Percentiles rank a stretch among this genome's conserved stretches.
These are phyloP conservation scores for Heliconius eleuchia DNA, from an alignment of 1,140 invertebrate genomes.

Conservation along the genomic window DNA sequence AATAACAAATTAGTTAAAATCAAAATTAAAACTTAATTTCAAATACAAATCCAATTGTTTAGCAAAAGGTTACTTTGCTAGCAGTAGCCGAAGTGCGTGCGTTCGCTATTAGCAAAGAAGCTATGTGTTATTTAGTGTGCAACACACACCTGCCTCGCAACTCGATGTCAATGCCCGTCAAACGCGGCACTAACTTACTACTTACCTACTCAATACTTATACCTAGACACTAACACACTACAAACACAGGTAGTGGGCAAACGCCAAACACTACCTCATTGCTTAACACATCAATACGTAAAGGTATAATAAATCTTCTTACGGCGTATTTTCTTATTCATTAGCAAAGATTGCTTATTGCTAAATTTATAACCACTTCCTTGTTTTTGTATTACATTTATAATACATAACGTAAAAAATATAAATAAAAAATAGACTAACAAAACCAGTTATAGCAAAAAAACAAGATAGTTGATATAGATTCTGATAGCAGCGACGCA, in stretches of 20 bases:
- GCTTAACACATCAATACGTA: constrained; percentile 19
- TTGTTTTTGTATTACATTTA: not conserved
- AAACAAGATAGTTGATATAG: not conserved
- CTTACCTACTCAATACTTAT: constrained; percentile 40
- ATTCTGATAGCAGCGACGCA: not conserved
- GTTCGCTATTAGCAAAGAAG: constrained; percentile 56
- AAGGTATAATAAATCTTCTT: constrained; percentile 18
- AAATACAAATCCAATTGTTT: constrained; percentile 1
- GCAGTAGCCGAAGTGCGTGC: constrained; percentile 42
- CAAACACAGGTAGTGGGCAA: constrained; percentile 53
- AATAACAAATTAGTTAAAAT: not conserved
- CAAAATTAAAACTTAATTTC: not conserved
- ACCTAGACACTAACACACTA: constrained; percentile 49
- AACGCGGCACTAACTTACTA: constrained; percentile 49
- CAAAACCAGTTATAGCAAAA: not conserved
- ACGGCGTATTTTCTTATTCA: not conserved
- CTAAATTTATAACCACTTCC: not conserved
- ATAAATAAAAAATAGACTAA: not conserved
- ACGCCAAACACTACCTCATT: constrained; percentile 38
- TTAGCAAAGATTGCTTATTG: not conserved
- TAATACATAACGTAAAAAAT: not conserved
- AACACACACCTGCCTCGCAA: constrained; percentile 61
- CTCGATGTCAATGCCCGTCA: constrained; percentile 75
- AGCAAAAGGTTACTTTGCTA: not conserved
- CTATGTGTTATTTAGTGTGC: constrained; percentile 49